Evolutionary conservation across 2,888 invertebrate species (phyloP).

Genomic region (Metalampra italica): DNA sequence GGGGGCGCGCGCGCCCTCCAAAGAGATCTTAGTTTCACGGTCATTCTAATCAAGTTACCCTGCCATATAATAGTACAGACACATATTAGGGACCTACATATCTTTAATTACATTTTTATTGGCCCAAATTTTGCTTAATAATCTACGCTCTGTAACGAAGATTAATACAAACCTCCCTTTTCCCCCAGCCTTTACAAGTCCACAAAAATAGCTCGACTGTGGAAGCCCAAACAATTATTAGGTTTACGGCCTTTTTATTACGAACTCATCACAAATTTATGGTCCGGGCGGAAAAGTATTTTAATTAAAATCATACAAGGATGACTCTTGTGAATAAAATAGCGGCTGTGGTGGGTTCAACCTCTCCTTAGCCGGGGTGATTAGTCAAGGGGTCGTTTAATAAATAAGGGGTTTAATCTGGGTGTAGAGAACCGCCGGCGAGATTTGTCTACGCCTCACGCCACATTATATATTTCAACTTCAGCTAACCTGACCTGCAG

Average conservation of each 20-base stretch:
- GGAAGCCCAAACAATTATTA: not conserved
- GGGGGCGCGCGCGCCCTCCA: too few species aligned
- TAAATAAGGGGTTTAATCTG: slow-evolving; percentile 12
- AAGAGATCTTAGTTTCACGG: too few species aligned
- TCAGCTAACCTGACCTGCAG: slow-evolving; percentile 15
- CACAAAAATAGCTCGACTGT: too few species aligned
- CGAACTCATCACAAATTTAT: not conserved
- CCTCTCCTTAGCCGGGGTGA: not conserved
- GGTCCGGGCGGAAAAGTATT: not conserved
- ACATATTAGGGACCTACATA: too few species aligned
- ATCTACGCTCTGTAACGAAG: too few species aligned
- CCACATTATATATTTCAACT: slow-evolving; percentile 26
- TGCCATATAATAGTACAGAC: too few species aligned
- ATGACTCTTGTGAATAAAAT: not conserved
- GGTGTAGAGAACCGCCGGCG: slow-evolving; percentile 1
- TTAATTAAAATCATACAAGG: not conserved
- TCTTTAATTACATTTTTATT: too few species aligned
- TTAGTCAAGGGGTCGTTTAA: slow-evolving; percentile 7
- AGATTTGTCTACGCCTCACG: slow-evolving; percentile 13
- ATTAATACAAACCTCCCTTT: too few species aligned
- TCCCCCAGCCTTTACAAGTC: too few species aligned
- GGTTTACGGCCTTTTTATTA: not conserved
- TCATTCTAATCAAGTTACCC: too few species aligned
- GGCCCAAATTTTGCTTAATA: too few species aligned
- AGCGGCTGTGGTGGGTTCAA: not conserved